Evolutionary conservation across 2,888 invertebrate species (phyloP).

Genomic region (Scaptomyza reducta): DNA sequence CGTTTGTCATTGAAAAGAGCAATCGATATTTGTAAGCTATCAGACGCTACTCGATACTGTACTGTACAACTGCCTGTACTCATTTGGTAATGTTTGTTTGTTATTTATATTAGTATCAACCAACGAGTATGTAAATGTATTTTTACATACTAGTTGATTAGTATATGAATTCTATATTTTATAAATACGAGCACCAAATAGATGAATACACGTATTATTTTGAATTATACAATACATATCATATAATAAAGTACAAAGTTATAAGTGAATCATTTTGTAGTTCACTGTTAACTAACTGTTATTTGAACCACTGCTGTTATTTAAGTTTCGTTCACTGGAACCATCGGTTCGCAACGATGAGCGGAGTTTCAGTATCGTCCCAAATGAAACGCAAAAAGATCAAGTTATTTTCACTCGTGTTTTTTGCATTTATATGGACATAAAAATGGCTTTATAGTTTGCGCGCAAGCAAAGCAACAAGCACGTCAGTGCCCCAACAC

Average conservation of each 20-base stretch:
- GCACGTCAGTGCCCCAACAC: conserved; percentile 82
- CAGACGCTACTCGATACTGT: not conserved
- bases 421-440: conserved; percentile 84
- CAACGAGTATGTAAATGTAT: no score
- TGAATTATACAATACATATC: no score
- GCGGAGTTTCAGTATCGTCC: conserved; percentile 54
- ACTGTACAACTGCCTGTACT: not conserved
- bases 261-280: not conserved
- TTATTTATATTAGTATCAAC: not conserved
- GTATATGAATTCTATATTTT: no score
- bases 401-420: conserved; percentile 70
- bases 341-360: conserved; percentile 1
- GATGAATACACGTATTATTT: no score
- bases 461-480: conserved; percentile 75
- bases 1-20: not conserved
- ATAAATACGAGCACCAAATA: no score
- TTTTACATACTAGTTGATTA: no score
- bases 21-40: not conserved
- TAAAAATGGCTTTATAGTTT: conserved; percentile 91
- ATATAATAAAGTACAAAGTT: no score
- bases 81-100: not conserved
- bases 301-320: conserved; percentile 11
- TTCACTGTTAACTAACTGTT: conserved; percentile 4
- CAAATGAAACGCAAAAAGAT: conserved; percentile 83
- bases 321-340: conserved; percentile 15